Percentiles rank a stretch among this genome's conserved stretches.
Conservation (phyloP, 1,140 invertebrate genomes). For the Hyles euphorbiae region DNA sequence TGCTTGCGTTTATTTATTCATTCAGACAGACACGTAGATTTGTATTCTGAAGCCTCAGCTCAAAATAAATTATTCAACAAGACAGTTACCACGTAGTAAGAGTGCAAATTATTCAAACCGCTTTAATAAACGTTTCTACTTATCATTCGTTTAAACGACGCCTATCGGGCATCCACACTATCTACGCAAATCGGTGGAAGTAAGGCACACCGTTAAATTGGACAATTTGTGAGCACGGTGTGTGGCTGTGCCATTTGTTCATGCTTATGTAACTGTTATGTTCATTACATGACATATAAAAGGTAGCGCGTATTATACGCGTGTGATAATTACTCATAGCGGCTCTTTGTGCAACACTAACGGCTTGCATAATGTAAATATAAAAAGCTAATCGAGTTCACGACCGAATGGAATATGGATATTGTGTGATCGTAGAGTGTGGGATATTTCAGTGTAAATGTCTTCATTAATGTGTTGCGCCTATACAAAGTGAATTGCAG, state of each 20-base stretch:
- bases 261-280: conserved; percentile 55
- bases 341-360: too few species aligned
- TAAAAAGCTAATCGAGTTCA: too few species aligned
- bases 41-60: too few species aligned
- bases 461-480: too few species aligned
- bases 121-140: conserved; percentile 7
- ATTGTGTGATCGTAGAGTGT: not conserved
- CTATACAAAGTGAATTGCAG: too few species aligned
- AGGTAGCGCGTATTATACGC: conserved; percentile 37
- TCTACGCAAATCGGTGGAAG: conserved; percentile 12
- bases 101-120: conserved; percentile 5
- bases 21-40: too few species aligned
- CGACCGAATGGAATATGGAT: too few species aligned
- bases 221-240: conserved; percentile 54
- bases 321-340: not conserved
- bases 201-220: conserved; percentile 62
- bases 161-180: conserved; percentile 11
- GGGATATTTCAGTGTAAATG: not conserved
- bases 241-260: conserved; percentile 36
- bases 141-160: too few species aligned
- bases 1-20: too few species aligned
- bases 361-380: too few species aligned
- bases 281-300: conserved; percentile 53
- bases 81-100: too few species aligned
- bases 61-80: too few species aligned